These are phyloP conservation scores for Heliothis subflexa DNA, from an alignment of 1,140 invertebrate genomes.

Conservation along the genomic window DNA sequence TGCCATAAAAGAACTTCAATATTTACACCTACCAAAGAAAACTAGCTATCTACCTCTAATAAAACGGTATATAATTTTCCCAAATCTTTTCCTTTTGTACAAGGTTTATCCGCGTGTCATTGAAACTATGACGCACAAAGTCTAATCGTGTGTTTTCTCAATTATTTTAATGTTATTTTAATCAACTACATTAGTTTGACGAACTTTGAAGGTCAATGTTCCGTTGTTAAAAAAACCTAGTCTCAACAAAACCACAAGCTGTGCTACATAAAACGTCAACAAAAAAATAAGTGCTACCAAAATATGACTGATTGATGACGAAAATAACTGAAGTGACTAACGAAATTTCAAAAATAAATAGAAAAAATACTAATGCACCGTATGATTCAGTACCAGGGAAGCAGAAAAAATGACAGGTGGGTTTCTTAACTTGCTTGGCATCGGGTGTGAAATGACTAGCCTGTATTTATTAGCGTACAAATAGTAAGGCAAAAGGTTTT, in stretches of 20 bases:
- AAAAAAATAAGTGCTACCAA: slow-evolving; percentile 19
- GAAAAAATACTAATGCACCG: slow-evolving; percentile 25
- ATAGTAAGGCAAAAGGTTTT: slow-evolving; percentile 12
- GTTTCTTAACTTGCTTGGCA: slow-evolving; percentile 28
- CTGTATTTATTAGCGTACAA: slow-evolving; percentile 7
- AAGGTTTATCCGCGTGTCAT: neutral
- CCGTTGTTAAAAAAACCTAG: neutral
- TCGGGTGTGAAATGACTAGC: neutral
- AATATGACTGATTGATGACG: slow-evolving; percentile 15
- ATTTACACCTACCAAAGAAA: no score
- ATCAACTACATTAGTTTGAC: slow-evolving; percentile 20
- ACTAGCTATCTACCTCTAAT: no score
- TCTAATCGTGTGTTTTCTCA: neutral
- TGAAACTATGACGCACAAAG: neutral
- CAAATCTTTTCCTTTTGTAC: no score
- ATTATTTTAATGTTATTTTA: slow-evolving; percentile 3
- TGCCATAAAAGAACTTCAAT: no score
- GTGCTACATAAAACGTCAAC: slow-evolving; percentile 10
- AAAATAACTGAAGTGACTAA: slow-evolving; percentile 34
- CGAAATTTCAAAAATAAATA: slow-evolving; percentile 26
- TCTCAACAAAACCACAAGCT: neutral
- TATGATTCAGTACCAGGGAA: slow-evolving; percentile 26
- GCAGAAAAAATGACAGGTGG: slow-evolving; percentile 37
- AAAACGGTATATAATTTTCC: no score
- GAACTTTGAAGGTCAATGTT: slow-evolving; percentile 22